Conservation (phyloP, 2,797 vertebrate genomes). For the Pseudocheirus occidentalis region DNA sequence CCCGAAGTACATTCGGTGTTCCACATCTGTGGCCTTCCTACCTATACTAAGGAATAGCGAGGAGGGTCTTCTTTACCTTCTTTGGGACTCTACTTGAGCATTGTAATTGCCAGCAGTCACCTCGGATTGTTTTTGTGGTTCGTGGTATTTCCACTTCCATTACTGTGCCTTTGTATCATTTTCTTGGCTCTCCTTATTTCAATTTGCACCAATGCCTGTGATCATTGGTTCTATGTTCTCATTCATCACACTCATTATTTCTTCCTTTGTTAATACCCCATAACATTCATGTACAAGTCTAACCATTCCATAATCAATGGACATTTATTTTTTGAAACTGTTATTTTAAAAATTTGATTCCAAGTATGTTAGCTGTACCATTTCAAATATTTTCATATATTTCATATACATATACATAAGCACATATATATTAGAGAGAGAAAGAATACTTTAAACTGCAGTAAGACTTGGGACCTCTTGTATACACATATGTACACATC, state of each 20-base stretch:
- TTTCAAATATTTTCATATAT: not conserved
- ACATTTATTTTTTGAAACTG: constrained; percentile 18
- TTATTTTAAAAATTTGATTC: not conserved
- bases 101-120: not conserved
- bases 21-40: not conserved
- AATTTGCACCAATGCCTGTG: no score
- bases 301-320: not conserved
- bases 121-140: not conserved
- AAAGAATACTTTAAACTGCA: not conserved
- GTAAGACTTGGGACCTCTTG: not conserved
- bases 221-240: not conserved
- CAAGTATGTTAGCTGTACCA: not conserved
- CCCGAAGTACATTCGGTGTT: not conserved
- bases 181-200: not conserved
- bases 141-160: not conserved
- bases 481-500: not conserved
- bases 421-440: not conserved
- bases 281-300: not conserved
- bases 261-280: not conserved
- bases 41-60: not conserved
- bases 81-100: not conserved
- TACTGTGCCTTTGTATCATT: not conserved
- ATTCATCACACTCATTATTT: not conserved
- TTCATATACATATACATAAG: not conserved
- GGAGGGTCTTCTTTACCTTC: not conserved